Evolutionary conservation across 2,888 invertebrate species (phyloP), one percentile per base, ranked within the genome.

Genomic region (Aplocera efformata): DNA sequence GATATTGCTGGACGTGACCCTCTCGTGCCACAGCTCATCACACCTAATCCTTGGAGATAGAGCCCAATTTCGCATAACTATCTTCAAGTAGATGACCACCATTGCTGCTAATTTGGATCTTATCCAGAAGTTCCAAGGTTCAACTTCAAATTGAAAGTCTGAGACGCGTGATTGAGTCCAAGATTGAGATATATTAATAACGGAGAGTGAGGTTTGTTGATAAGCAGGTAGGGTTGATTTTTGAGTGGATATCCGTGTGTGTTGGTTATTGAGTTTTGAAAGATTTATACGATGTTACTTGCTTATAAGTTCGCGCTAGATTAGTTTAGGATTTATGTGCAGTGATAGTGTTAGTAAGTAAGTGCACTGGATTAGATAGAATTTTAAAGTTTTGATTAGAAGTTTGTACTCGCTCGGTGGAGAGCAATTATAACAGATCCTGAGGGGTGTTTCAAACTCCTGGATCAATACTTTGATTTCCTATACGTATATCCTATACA

Each of bases 301-400:
- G 41, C 41, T 44, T 46, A 43, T 50, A 50, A 42, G 47, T 50
- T 47, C 22, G 27, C 31, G 34, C 39, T 33, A 41, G 48, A 48
- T 50, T 48, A 48, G 44, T 48, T 50, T 45, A 45, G 50, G 35
- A 48, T 47, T 48, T 47, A 41, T 45, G 45, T 17, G 36, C 7
- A 5, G 33, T 8, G 41, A 38, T 32, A 29, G 31, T 23, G 47
- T 30, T 27, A 23, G 21, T n/a, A 25, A 42, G 21, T 28, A 31
- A 23, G 7, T 22, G 28, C 23, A 36, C 10, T 4, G 28, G 42
- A 35, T 29, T 25, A 25, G 6, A 25, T 24, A 32, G 26, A 36
- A 32, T 42, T 42, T 39, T 26, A 30, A 47, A 39, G 42, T 35
- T 46, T n/a, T n/a, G n/a, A n/a, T n/a, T n/a, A n/a, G n/a, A n/a